phyloP scores from a whole-genome alignment of 2,888 invertebrate species.

The Drosophila algonquin region DNA sequence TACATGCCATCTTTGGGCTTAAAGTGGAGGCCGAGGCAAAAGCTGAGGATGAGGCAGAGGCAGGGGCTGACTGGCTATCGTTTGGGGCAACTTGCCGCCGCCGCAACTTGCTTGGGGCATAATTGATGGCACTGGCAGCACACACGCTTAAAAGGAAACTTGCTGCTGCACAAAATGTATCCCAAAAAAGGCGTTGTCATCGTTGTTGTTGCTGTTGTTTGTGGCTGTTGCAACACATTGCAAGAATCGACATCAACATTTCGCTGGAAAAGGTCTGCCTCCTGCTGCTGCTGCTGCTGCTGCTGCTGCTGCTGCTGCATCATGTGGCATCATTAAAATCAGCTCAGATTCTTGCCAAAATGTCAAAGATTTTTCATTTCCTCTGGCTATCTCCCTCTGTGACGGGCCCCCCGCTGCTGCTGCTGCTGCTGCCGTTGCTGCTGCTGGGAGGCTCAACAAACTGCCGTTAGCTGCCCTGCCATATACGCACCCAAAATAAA shows the following conservation, averaged over 20 bases:
- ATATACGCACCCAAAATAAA: slow-evolving; percentile 67
- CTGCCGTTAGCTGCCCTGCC: slow-evolving; percentile 64
- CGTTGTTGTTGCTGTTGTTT: slow-evolving; percentile 46
- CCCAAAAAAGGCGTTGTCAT: slow-evolving; percentile 78
- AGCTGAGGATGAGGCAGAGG: slow-evolving; percentile 14
- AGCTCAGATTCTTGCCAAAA: slow-evolving; percentile 65
- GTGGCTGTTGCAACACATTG: slow-evolving; percentile 55
- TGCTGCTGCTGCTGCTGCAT: slow-evolving; percentile 28
- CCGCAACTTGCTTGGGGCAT: no score
- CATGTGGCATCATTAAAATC: slow-evolving; percentile 75
- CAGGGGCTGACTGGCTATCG: slow-evolving; percentile 2
- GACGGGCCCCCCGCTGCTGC: slow-evolving; percentile 11
- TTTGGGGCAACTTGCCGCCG: slow-evolving; percentile 68
- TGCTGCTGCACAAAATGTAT: slow-evolving; percentile 64
- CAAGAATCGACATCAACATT: slow-evolving; percentile 64
- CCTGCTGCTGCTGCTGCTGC: background rate
- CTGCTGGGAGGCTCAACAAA: slow-evolving; percentile 28
- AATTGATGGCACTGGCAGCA: slow-evolving; percentile 71
- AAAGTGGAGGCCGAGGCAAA: slow-evolving; percentile 16
- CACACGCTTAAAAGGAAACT: slow-evolving; percentile 75
- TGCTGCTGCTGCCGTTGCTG: background rate
- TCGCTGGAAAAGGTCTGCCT: slow-evolving; percentile 67
- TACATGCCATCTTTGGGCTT: slow-evolving; percentile 46
- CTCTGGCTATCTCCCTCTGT: background rate
- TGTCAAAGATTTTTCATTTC: slow-evolving; percentile 45